Evolutionary conservation across 2,797 vertebrate genomes (phyloP).

Genomic region (Arctocebus calabarensis): DNA sequence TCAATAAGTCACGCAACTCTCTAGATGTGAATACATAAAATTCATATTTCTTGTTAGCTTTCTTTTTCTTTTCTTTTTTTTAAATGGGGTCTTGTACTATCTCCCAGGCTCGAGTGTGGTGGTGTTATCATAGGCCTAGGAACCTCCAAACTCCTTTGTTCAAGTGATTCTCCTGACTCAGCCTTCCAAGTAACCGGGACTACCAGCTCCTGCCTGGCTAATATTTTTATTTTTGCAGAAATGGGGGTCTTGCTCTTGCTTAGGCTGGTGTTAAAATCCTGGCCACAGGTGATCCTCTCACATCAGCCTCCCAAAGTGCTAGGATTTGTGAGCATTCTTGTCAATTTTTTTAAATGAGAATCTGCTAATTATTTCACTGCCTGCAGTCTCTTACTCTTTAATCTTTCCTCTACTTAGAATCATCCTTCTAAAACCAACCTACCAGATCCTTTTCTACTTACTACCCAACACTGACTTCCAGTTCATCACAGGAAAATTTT

Average conservation of each 20-base stretch:
- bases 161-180: background rate
- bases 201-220: background rate
- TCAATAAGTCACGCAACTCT: slow-evolving; percentile 3
- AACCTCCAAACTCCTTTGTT: background rate
- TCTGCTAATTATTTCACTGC: background rate
- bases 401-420: background rate
- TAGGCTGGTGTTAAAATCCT: background rate
- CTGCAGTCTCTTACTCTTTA: background rate
- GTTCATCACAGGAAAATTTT: background rate
- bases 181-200: background rate
- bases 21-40: background rate
- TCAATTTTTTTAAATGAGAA: background rate
- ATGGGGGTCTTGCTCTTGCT: background rate
- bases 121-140: background rate
- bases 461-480: background rate
- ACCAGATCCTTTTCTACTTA: background rate
- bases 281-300: background rate
- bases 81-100: background rate
- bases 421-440: background rate
- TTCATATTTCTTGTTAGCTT: background rate
- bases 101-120: background rate
- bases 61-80: background rate
- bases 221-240: background rate
- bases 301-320: background rate
- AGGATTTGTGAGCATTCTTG: background rate